Evolutionary conservation across 2,888 invertebrate genomes (phyloP).

Genomic region (Stenodema calcarata): DNA sequence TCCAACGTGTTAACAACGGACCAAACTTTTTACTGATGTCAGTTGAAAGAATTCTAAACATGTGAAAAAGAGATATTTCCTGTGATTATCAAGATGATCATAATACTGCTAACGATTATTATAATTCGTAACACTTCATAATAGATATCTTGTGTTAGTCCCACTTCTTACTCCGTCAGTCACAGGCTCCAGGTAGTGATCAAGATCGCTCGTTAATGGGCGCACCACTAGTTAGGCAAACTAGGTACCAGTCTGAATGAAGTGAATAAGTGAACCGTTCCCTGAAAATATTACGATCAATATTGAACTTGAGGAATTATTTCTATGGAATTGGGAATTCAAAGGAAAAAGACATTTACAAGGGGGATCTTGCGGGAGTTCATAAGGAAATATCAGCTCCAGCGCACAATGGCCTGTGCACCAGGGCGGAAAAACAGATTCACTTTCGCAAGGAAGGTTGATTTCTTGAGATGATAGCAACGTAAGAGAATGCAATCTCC

Average conservation of each 20-base stretch:
- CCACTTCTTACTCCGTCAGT: neutral
- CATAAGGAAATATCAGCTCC: neutral
- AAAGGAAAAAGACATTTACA: neutral
- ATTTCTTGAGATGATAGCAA: neutral
- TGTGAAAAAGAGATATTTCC: too few species aligned
- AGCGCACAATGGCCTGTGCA: neutral
- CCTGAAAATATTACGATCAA: neutral
- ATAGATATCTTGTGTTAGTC: neutral
- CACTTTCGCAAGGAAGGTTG: constrained; percentile 29
- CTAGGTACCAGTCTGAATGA: neutral
- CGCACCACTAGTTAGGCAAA: neutral
- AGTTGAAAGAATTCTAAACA: too few species aligned
- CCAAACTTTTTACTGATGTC: too few species aligned
- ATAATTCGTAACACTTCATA: neutral
- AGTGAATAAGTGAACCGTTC: neutral
- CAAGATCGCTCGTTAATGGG: neutral
- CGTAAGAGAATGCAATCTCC: neutral
- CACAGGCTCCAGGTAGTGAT: neutral
- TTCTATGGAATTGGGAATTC: neutral
- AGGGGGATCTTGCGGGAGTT: neutral
- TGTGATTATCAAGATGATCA: too few species aligned
- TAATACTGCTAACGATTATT: too few species aligned
- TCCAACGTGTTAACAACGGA: too few species aligned
- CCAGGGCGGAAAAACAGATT: constrained; percentile 18
- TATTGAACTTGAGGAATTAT: too few species aligned